Evolutionary conservation across 2,113 vertebrate species (phyloP), one percentile per base, ranked within the genome.

Genomic region (Aspiorhynchus laticeps): DNA sequence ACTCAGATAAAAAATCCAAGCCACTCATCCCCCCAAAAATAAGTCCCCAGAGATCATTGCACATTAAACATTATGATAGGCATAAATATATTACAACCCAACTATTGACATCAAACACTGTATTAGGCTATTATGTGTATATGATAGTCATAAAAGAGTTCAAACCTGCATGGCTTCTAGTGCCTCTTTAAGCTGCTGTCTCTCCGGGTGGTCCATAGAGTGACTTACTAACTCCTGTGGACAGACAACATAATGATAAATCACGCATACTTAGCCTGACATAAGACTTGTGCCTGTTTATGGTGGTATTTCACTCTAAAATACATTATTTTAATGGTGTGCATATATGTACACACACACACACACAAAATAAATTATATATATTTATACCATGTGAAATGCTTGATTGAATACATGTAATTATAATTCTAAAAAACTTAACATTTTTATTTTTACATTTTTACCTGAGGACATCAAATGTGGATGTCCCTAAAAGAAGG

Each of bases 101-200:
- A 31, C 28, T 59, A 21, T 14, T 36, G 77, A 31, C 19, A 56
- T 21, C 33, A 36, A n/a, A 63, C 36, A n/a, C 21, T 41, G 19
- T 41, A 73, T 24, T 38, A 8, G 33, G 33, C 19, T 38, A 71
- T 38, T 73, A 73, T 12, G 9, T 41, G 8, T 73, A 56, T 56
- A 53, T 56, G 24, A 10, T 2, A 14, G 38, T 43, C 28, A 28
- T 21, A 67, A 24, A 17, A 73, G 65, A 15, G 36, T 19, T 83
- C 59, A 26, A 76, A 96, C 98, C 98, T 99, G 97, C 98, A 99
- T 99, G 0, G 98, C 98, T 86, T 98, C 98, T 90, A 99, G 91
- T 0, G 98, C 97, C 88, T 99, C 97, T 86, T 97, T 99, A 80
- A 99, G 95, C 91, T 98, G 97, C 61, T 97, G 96, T 85, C 96